A percentile compares a stretch with the other conserved stretches of the same genome.
Conservation (phyloP, 2,113 vertebrate genomes). For the Microtus montanus region DNA sequence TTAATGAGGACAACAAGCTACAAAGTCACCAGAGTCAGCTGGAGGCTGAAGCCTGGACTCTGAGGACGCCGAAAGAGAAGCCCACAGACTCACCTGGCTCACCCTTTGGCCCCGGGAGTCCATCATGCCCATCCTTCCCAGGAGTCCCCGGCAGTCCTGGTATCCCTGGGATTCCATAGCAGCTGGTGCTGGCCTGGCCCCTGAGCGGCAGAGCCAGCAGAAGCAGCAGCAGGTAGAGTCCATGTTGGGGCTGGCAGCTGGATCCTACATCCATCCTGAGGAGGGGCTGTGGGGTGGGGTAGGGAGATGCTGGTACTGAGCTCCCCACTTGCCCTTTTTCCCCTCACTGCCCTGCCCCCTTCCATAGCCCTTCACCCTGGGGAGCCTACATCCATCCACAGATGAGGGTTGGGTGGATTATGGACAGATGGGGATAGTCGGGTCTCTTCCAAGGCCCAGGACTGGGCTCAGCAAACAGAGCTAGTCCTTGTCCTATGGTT, state of each 20-base stretch:
- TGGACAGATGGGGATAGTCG: too few species aligned
- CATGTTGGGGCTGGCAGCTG: not conserved
- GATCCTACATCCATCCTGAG: slow-evolving; percentile 29
- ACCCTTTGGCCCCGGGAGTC: slow-evolving; percentile 86
- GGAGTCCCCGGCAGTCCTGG: slow-evolving; percentile 91
- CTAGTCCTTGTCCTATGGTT: not conserved
- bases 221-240: slow-evolving; percentile 50
- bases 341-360: not conserved
- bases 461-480: not conserved
- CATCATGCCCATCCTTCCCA: slow-evolving; percentile 91
- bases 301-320: not conserved
- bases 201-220: slow-evolving; percentile 59
- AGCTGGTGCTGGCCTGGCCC: slow-evolving; percentile 24
- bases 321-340: too few species aligned
- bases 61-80: not conserved
- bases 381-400: not conserved
- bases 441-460: not conserved
- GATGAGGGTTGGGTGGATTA: not conserved
- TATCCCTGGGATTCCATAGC: slow-evolving; percentile 86
- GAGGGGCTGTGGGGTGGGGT: not conserved
- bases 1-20: not conserved
- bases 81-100: slow-evolving; percentile 84
- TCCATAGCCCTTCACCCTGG: not conserved
- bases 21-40: too few species aligned
- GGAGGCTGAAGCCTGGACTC: not conserved